Percentiles rank a stretch among this genome's conserved stretches.
Evolutionary conservation across 2,797 vertebrate species (phyloP).

Genomic region (Alcedo quadribrachys): DNA sequence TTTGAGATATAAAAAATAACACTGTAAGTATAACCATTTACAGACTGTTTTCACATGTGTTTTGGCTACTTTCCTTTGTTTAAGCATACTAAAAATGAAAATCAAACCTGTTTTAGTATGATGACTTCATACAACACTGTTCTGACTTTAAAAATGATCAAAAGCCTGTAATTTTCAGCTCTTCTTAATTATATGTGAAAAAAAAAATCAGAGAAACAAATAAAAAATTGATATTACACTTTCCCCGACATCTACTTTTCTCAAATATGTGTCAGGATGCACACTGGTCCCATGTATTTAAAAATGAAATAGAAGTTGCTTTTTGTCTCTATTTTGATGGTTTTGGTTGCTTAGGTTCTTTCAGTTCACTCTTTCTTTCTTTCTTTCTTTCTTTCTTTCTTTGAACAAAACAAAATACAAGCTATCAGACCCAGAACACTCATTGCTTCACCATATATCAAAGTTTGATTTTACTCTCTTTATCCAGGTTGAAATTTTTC

Average conservation of each 20-base stretch:
- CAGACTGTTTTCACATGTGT: not conserved
- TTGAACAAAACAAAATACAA: too few species aligned
- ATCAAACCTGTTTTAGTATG: not conserved
- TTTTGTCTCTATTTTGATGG: slow-evolving; percentile 13
- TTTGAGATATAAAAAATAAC: not conserved
- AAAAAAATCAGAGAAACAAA: not conserved
- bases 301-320: not conserved
- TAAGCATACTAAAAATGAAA: not conserved
- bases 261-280: not conserved
- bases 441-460: not conserved
- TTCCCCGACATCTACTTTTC: not conserved
- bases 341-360: too few species aligned
- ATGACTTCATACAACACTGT: not conserved
- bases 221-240: not conserved
- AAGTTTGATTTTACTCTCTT: not conserved
- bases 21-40: not conserved
- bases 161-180: not conserved
- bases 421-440: not conserved
- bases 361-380: too few species aligned
- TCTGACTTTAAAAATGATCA: not conserved
- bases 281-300: not conserved
- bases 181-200: not conserved
- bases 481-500: not conserved
- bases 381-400: too few species aligned
- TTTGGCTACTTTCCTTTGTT: not conserved